Evolutionary conservation across 1,140 invertebrate species (phyloP).

Genomic region (Scylla paramamosain): DNA sequence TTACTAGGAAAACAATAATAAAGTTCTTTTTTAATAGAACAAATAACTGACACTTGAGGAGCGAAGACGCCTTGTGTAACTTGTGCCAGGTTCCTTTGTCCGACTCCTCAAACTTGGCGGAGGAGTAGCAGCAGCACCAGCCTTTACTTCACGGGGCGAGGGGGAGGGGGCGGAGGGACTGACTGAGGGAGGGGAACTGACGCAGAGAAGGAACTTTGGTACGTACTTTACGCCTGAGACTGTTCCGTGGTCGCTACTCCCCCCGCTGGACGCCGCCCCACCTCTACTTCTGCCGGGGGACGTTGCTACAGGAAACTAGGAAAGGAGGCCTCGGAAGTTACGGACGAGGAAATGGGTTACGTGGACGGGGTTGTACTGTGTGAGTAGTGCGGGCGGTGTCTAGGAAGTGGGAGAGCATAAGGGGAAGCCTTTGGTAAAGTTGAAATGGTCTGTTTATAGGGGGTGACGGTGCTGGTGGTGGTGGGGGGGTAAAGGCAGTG

Average conservation of each 20-base stretch:
- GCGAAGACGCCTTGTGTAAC: background rate
- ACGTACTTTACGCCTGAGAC: background rate
- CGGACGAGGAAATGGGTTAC: background rate
- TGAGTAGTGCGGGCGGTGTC: background rate
- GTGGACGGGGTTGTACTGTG: background rate
- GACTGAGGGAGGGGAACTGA: background rate
- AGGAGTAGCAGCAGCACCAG: background rate
- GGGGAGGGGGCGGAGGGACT: background rate
- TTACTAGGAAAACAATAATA: background rate
- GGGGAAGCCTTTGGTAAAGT: background rate
- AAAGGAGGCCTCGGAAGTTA: background rate
- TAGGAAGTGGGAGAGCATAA: background rate
- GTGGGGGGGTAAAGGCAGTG: background rate
- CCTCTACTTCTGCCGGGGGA: background rate
- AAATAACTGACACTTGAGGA: background rate
- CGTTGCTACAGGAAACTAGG: background rate
- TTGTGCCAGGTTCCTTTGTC: background rate
- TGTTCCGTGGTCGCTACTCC: background rate
- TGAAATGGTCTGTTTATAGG: conserved; percentile 1
- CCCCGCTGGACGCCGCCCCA: background rate
- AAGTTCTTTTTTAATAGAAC: background rate
- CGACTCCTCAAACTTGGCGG: conserved; percentile 4
- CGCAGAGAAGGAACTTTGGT: background rate
- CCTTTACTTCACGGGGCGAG: background rate
- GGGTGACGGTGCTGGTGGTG: background rate